phyloP scores from a whole-genome alignment of 2,113 vertebrate genomes.

The Apodemus sylvaticus region DNA sequence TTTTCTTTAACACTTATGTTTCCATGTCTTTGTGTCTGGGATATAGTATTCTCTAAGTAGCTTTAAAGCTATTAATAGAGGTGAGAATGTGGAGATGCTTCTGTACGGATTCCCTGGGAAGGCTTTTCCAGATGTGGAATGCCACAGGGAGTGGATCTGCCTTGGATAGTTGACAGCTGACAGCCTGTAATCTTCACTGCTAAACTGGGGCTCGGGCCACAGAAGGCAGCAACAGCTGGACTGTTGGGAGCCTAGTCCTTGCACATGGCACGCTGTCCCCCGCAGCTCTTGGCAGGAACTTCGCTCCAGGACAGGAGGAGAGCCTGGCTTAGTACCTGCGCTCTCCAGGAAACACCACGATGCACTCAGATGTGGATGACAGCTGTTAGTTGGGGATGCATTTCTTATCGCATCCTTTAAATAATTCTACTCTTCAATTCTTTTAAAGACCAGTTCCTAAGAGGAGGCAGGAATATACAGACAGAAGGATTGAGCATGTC shows the following conservation, averaged over 20 bases:
- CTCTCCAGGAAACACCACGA: neutral
- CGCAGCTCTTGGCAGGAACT: neutral
- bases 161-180: conserved; percentile 62
- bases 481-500: neutral
- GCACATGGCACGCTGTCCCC: neutral
- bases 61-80: conserved; percentile 50
- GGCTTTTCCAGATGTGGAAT: conserved; percentile 59
- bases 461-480: neutral
- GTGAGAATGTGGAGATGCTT: neutral
- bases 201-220: neutral
- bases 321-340: neutral
- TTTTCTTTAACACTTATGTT: conserved; percentile 16
- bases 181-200: conserved; percentile 50
- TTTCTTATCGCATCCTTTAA: neutral
- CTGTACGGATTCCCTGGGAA: neutral
- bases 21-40: conserved; percentile 46
- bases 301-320: neutral
- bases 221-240: conserved; percentile 49
- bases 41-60: conserved; percentile 15
- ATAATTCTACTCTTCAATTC: conserved; percentile 3
- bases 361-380: neutral
- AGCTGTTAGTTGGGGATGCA: neutral
- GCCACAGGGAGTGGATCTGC: neutral
- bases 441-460: conserved; percentile 27
- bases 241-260: conserved; percentile 19